A percentile compares a stretch with the other conserved stretches of the same genome.
These are phyloP conservation scores for Polymixis flavicincta DNA, from an alignment of 2,888 invertebrate genomes.

Conservation along the genomic window DNA sequence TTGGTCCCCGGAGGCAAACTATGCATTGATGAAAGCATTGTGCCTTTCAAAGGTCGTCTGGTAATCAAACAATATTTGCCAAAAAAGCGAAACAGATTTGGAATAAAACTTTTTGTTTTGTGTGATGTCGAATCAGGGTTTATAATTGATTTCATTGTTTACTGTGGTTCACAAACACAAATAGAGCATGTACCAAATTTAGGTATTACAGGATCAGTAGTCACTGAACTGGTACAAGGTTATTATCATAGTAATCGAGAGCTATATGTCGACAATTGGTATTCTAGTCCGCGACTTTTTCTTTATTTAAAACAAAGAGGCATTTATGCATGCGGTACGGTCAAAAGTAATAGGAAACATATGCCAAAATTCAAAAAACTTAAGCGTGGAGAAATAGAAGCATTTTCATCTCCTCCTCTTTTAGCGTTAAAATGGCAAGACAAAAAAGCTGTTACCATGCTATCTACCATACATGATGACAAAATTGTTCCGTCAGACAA, in stretches of 20 bases:
- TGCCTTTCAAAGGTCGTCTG: slow-evolving; percentile 63
- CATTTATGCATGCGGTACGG: slow-evolving; percentile 64
- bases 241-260: slow-evolving; percentile 56
- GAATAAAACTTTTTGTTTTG: slow-evolving; percentile 61
- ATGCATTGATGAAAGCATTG: slow-evolving; percentile 63
- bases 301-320: slow-evolving; percentile 54
- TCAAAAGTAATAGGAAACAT: slow-evolving; percentile 54
- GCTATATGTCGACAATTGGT: slow-evolving; percentile 64
- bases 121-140: slow-evolving; percentile 62
- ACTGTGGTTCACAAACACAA: slow-evolving; percentile 59
- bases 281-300: slow-evolving; percentile 61
- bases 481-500: slow-evolving; percentile 53
- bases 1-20: slow-evolving; percentile 55
- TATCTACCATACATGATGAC: slow-evolving; percentile 55
- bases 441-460: slow-evolving; percentile 67
- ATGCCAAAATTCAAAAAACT: slow-evolving; percentile 61
- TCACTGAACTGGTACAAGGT: slow-evolving; percentile 53
- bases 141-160: slow-evolving; percentile 63
- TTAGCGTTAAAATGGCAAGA: slow-evolving; percentile 73
- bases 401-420: slow-evolving; percentile 39
- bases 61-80: slow-evolving; percentile 62
- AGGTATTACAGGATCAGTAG: slow-evolving; percentile 56
- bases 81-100: slow-evolving; percentile 61
- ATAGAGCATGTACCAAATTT: slow-evolving; percentile 42
- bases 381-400: slow-evolving; percentile 46